Base-by-base conservation (phyloP, 2,113 vertebrate genomes). In the Hepsetus odoe region DNA sequence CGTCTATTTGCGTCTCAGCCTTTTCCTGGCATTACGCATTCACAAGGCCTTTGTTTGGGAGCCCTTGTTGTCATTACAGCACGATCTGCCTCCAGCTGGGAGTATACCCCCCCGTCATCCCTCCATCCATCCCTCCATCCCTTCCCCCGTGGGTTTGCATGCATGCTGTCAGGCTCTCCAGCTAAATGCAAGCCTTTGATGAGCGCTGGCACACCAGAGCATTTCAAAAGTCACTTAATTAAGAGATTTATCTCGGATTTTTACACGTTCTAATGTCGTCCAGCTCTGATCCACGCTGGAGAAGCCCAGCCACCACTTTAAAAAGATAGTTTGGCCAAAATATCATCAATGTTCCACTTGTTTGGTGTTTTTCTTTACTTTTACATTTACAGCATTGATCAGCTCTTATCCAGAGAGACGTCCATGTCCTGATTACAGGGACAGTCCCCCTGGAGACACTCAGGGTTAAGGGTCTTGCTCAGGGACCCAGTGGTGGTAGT, bases 11-110 rank as follows among this genome's bases (percentile, higher is more conserved):
- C 28, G 40, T 73, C 58, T 59, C 46, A 58, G 46, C 30, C 49
- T 75, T 70, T 82, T 79, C 62, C 69, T 70, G 73, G 66, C 61
- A 69, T 79, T 81, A 28, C 76, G 49, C 75, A 59, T 75, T 76
- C 53, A 32, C 75, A n/a, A 26, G 1, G 33, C 77, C 74, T 82
- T 85, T 82, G 77, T 82, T 66, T 82, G 32, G n/a, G 46, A 18
- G 68, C 28, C 33, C 32, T 32, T 38, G 44, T 26, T 64, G 79
- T 64, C 67, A 26, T 61, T 38, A 28, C 53, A 76, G 55, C 46
- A 64, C 26, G 22, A 30, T 68, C 55, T 77, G 26, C 55, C 56
- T 51, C 65, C 67, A 82, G 79, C 72, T 81, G 84, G 68, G 38
- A 20, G 42, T n/a, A 30, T 72, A 53, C 69, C 49, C 68, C 42